Base-by-base conservation (phyloP, 2,888 invertebrate genomes). In the Miltochrista miniata region DNA sequence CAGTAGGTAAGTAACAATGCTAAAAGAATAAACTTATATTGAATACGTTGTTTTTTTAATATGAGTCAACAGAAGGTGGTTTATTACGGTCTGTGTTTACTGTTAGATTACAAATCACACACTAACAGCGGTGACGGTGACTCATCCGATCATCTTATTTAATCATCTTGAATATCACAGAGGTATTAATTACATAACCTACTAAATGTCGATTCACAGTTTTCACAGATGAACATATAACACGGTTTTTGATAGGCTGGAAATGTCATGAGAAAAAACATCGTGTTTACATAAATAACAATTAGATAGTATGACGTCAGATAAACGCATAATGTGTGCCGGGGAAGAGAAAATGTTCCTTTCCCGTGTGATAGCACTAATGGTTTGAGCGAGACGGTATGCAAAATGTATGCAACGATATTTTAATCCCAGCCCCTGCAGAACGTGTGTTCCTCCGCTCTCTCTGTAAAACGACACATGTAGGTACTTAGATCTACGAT, bases 91-190 rank as follows among this genome's bases (percentile, higher is more conserved):
- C 61, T 61, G 64, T 63, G 70, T 71, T 74, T 73, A 72, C 71
- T 64, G 56, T 69, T 66, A 74, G 72, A 81, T 83, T 78, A 76
- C 72, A 76, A 79, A 81, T 82, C 79, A 80, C 81, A 81, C 72
- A 75, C 5, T 24, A 5, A 5, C 5, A 24, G 18, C 18, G 67
- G 67, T 65, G 68, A 62, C 64, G 63, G 68, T 87, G 87, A 87
- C 68, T 86, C 86, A 86, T 64, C 61, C 61, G 60, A 58, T 59
- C 74, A 78, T 65, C 76, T 65, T 61, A 81, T 76, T 79, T 80
- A 83, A 79, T 76, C 82, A 73, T 78, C 76, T 81, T 84, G 85
- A 82, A 87, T 88, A 88, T 88, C 87, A 88, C 87, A 88, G 88
- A 78, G 76, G 78, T 79, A 81, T 84, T 85, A 83, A 81, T 85